These are phyloP conservation scores for Anoura caudifer DNA, from an alignment of 2,113 vertebrate species.

Conservation along the genomic window DNA sequence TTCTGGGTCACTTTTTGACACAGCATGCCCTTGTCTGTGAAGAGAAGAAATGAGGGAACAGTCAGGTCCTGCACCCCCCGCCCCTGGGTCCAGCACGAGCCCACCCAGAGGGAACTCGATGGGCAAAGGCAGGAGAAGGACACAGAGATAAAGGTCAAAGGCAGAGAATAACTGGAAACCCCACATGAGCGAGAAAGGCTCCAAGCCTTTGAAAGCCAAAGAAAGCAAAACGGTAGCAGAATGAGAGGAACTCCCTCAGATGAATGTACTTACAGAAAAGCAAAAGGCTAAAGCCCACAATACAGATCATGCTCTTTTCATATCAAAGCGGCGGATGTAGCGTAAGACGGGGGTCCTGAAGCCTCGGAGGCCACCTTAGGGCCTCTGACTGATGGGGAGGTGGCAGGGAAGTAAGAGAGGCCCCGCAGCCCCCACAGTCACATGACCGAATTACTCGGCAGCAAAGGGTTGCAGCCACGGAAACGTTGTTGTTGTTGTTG, in stretches of 20 bases:
- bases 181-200: not conserved
- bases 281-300: constrained; percentile 23
- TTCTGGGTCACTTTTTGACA: constrained; percentile 7
- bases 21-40: not conserved
- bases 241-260: not conserved
- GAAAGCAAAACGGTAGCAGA: not conserved
- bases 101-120: not conserved
- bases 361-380: not conserved
- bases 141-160: not conserved
- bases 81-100: not conserved
- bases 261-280: constrained; percentile 28
- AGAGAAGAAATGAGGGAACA: not conserved
- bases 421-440: not conserved
- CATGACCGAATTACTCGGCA: not conserved
- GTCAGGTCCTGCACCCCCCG: not conserved
- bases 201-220: not conserved
- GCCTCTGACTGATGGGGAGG: not conserved
- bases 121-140: not conserved
- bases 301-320: not conserved
- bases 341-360: not conserved
- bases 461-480: not conserved
- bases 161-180: not conserved
- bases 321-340: not conserved
- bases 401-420: not conserved
- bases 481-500: not conserved